Evolutionary conservation across 2,797 vertebrate species (phyloP), one percentile per base, ranked within the genome.

Genomic region (Spizella passerina): DNA sequence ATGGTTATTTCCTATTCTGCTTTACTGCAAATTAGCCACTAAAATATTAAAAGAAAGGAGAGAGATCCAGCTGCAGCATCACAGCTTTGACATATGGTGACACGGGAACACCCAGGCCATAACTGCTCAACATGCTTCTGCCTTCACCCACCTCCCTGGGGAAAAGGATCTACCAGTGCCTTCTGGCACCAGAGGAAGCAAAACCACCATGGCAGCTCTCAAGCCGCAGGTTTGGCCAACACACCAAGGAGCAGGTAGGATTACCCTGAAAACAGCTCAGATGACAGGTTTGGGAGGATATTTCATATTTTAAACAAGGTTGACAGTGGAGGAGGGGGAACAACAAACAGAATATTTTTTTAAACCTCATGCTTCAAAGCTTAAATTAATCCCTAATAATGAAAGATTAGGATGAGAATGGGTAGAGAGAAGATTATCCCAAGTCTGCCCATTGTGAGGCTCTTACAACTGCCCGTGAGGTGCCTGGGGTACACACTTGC

Each of bases 1-100:
- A 96, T 69, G 92, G 84, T 80, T 97, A 85, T 97, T 97, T 96
- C 93, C 92, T 94, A 95, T 91, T 88, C 84, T 86, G 87, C 89
- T 96, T 96, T 79, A 94, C 60, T 84, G 95, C 91, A 96, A 96
- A 96, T 94, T 82, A 93, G 75, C 49, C 83, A 73, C 86, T 95
- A 55, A 92, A 90, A 90, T 84, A 70, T 56, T 66, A 66, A 73
- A 91, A 90, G 83, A 83, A 91, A 94, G 16, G 17, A 8, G 27
- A 70, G 70, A 82, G 47, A 80, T 80, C 68, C 90, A 92, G 75
- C 82, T 69, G 30, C 88, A 85, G 43, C 82, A 77, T 61, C 64
- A 47, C 68, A 80, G 81, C 69, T 73, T 66, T 92, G 88, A 86
- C 94, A 57, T 41, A 87, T 3, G 2, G 86, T 2, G 46, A 75